phyloP scores from a whole-genome alignment of 2,888 invertebrate genomes.

The Pseudococcus jackbeardsleyi region DNA sequence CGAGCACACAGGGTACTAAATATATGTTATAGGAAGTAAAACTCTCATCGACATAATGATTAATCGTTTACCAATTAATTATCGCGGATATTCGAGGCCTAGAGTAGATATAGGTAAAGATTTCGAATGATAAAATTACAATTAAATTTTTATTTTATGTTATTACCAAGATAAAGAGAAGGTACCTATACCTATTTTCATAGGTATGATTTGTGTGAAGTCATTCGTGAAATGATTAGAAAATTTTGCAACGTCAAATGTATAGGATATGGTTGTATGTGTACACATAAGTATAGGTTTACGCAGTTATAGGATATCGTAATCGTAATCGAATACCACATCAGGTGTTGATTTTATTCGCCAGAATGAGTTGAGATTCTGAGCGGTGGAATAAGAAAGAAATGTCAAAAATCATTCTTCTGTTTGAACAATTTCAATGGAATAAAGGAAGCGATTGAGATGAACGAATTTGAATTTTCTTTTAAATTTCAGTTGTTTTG shows the following conservation, averaged over 20 bases:
- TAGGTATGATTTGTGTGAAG: slow-evolving; percentile 29
- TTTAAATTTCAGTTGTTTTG: too few relatives aligned
- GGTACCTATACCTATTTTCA: neutral
- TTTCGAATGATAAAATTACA: slow-evolving; percentile 21
- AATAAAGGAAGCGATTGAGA: neutral
- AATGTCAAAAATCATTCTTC: too few relatives aligned
- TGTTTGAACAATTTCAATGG: neutral
- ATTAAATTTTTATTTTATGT: slow-evolving; percentile 25
- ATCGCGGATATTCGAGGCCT: slow-evolving; percentile 26
- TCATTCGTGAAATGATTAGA: slow-evolving; percentile 48
- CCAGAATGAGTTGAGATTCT: neutral
- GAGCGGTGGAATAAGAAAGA: neutral
- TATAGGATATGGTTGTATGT: neutral
- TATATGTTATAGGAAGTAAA: neutral
- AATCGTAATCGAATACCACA: neutral
- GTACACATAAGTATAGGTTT: neutral
- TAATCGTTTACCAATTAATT: slow-evolving; percentile 25
- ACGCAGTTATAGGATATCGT: neutral
- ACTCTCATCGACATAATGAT: neutral
- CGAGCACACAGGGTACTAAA: neutral
- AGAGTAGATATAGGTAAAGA: neutral
- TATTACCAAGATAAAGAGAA: neutral
- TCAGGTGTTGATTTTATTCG: slow-evolving; percentile 1
- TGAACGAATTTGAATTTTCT: too few relatives aligned
- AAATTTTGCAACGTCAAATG: slow-evolving; percentile 40